Base-by-base conservation (phyloP, 2,888 invertebrate genomes). In the Microplitis deprimator region DNA sequence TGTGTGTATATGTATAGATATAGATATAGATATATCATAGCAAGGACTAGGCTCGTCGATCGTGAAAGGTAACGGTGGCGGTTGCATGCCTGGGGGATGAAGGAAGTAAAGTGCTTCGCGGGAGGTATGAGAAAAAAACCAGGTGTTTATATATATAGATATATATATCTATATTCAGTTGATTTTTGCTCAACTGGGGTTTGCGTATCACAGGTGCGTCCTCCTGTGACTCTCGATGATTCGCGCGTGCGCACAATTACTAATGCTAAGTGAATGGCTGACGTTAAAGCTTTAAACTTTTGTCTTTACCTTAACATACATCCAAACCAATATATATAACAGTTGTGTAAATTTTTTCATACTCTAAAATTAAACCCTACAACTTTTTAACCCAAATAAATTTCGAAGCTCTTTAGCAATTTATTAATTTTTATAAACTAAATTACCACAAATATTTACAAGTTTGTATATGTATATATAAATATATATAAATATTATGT, bases 111-210 rank as follows among this genome's bases (percentile, higher is more conserved):
- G 59, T 70, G 70, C 70, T 61, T 73, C 40, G 64, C 61, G 61
- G 72, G 72, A 61, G 72, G 72, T 73, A 73, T 73, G 72, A 41
- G 72, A 73, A 73, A 73, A 73, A 70, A 70, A 62, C 20, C 72
- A 73, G 72, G 72, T 73, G 72, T 64, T 62, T 73, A 29, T 38
- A 64, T 40, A 50, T 50, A 50, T 50, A 4, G 4, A 50, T 10
- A 50, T 50, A 50, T 50, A 4, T 50, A 50, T 50, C 13, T 50
- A 60, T 17, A 8, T 8, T 20, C 40, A 5, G 65, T 65, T 65
- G 65, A 61, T 10, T 62, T 40, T 40, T 39, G 50, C 40, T 73
- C 72, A 20, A 38, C 61, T 62, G 38, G 70, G 41, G 61, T 72
- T 72, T 41, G 71, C 76, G 67, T 67, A 67, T 59, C 20, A 29